Percentiles rank a stretch among this genome's conserved stretches.
Conservation (phyloP, 2,888 invertebrate genomes). For the Amphipyra tragopoginis region DNA sequence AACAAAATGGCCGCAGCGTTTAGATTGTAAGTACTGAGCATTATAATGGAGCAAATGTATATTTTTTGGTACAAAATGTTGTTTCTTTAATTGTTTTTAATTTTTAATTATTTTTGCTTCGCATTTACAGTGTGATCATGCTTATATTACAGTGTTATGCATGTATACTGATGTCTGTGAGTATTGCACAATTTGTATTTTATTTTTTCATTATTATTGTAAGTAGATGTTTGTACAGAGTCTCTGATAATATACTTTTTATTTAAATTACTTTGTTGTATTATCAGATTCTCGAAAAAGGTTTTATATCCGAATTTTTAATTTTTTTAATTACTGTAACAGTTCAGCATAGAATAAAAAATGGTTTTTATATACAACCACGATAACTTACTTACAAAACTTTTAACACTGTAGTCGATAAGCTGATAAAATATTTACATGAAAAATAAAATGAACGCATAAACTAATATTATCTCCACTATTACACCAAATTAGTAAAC, state of each 20-base stretch:
- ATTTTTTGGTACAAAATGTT: conserved; percentile 84
- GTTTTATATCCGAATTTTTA: conserved; percentile 76
- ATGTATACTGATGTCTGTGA: conserved; percentile 87
- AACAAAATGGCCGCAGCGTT: conserved; percentile 81
- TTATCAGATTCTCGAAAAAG: conserved; percentile 73
- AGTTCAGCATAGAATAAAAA: conserved; percentile 59
- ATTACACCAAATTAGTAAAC: conserved; percentile 81
- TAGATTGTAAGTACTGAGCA: conserved; percentile 86
- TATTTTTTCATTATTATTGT: conserved; percentile 62
- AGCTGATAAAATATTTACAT: conserved; percentile 70
- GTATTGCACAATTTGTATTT: conserved; percentile 87
- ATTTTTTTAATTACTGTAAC: conserved; percentile 64
- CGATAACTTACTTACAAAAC: conserved; percentile 73
- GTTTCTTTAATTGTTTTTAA: conserved; percentile 77
- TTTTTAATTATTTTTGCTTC: conserved; percentile 80
- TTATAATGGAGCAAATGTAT: conserved; percentile 76
- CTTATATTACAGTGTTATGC: conserved; percentile 88
- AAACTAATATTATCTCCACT: conserved; percentile 79
- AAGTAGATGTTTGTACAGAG: conserved; percentile 76
- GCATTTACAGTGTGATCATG: conserved; percentile 88
- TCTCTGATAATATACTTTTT: conserved; percentile 74
- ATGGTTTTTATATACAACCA: conserved; percentile 55
- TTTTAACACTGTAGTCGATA: conserved; percentile 77
- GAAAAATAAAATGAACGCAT: conserved; percentile 73
- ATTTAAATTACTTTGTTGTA: conserved; percentile 54